These are phyloP conservation scores for Galemys pyrenaicus DNA, from an alignment of 2,113 vertebrate genomes.

Conservation along the genomic window DNA sequence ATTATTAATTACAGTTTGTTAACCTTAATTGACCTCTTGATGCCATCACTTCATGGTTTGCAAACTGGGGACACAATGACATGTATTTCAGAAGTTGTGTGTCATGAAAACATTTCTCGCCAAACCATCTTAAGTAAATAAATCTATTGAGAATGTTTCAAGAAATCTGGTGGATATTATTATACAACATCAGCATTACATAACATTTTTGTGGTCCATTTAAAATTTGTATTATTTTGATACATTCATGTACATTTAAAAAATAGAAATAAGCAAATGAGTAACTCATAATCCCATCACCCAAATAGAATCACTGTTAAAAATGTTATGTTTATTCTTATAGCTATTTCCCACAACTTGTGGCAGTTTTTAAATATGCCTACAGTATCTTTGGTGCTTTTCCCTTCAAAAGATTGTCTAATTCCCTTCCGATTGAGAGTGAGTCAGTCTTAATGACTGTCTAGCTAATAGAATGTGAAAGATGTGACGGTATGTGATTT, in stretches of 20 bases:
- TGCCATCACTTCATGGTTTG: neutral
- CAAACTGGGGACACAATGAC: neutral
- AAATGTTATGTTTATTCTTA: constrained; percentile 48
- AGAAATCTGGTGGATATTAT: neutral
- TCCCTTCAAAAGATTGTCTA: neutral
- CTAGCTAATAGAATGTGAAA: constrained; percentile 30
- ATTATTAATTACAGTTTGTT: neutral
- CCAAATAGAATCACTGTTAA: neutral
- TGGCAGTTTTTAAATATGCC: constrained; percentile 1
- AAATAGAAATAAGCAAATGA: constrained; percentile 23
- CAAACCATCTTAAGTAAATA: constrained; percentile 6
- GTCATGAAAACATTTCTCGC: neutral
- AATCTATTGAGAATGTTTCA: constrained; percentile 22
- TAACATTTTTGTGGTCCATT: neutral
- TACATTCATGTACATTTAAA: neutral
- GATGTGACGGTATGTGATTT: neutral
- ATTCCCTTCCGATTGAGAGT: constrained; percentile 11
- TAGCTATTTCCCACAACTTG: neutral
- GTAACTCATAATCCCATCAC: neutral
- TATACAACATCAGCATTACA: neutral
- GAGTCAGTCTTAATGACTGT: neutral
- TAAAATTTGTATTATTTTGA: constrained; percentile 2
- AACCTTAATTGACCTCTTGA: neutral
- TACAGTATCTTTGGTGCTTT: neutral
- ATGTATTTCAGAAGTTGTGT: constrained; percentile 15